Conservation (phyloP, 2,113 vertebrate species). For the Daboia siamensis region DNA sequence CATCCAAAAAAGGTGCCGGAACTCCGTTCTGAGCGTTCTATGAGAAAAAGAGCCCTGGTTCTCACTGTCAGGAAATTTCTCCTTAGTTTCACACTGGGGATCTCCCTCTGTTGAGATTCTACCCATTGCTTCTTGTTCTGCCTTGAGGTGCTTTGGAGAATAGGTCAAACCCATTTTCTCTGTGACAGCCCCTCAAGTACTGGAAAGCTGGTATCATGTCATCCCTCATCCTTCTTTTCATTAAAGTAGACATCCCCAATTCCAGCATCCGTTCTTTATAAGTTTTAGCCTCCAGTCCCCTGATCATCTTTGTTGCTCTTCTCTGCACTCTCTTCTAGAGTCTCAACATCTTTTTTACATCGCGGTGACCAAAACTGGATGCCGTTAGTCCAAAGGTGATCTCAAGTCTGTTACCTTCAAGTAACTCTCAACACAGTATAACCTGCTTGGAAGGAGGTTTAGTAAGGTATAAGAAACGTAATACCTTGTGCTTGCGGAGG, state of each 20-base stretch:
- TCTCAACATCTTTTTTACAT: background rate
- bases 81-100: background rate
- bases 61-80: background rate
- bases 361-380: background rate
- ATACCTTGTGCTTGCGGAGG: constrained; percentile 98
- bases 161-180: too few relatives aligned
- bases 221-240: background rate
- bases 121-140: background rate
- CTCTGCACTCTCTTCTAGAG: background rate
- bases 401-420: background rate
- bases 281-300: background rate
- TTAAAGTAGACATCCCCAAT: background rate
- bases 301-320: background rate
- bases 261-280: background rate
- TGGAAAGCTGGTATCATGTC: background rate
- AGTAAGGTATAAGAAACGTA: constrained; percentile 82
- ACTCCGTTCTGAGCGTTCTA: too few relatives aligned
- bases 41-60: too few relatives aligned
- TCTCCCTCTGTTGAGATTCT: too few relatives aligned
- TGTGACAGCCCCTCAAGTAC: background rate
- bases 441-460: constrained; percentile 39
- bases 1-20: too few relatives aligned
- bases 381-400: background rate
- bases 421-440: background rate
- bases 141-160: background rate